Percentiles rank a stretch among this genome's conserved stretches.
phyloP scores from a whole-genome alignment of 2,113 vertebrate species.

The Fukomys damarensis region DNA sequence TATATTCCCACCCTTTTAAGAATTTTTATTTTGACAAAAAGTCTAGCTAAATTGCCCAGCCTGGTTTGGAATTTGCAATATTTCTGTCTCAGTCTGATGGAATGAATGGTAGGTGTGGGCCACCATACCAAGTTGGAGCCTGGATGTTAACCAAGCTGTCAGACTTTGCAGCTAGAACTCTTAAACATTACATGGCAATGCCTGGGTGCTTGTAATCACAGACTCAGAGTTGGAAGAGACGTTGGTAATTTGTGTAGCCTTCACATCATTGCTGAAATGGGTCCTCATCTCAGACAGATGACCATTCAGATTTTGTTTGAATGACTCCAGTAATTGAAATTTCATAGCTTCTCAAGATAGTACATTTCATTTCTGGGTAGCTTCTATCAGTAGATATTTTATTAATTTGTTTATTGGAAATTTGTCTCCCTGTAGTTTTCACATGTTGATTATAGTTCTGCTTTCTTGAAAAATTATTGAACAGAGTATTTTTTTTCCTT shows the following conservation, averaged over 20 bases:
- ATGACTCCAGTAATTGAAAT: slow-evolving; percentile 48
- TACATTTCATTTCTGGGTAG: background rate
- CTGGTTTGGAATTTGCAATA: background rate
- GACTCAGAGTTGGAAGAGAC: background rate
- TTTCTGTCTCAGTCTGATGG: background rate
- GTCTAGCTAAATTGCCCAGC: background rate
- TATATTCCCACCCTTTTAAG: background rate
- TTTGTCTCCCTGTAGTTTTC: slow-evolving; percentile 19
- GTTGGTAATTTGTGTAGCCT: background rate
- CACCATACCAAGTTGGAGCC: background rate
- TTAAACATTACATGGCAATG: background rate
- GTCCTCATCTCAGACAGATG: slow-evolving; percentile 34
- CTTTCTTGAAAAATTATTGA: background rate
- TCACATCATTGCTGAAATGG: slow-evolving; percentile 8
- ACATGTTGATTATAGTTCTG: background rate
- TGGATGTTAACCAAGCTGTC: background rate
- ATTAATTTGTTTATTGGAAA: background rate
- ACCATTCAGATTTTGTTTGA: slow-evolving; percentile 4
- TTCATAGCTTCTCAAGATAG: slow-evolving; percentile 7
- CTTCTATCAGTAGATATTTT: background rate
- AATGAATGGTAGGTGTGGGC: background rate
- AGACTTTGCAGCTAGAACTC: background rate
- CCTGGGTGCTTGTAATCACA: background rate
- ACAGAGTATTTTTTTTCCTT: background rate
- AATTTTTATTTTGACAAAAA: background rate